Conservation (phyloP, 2,113 vertebrate species). For the Micromys minutus region DNA sequence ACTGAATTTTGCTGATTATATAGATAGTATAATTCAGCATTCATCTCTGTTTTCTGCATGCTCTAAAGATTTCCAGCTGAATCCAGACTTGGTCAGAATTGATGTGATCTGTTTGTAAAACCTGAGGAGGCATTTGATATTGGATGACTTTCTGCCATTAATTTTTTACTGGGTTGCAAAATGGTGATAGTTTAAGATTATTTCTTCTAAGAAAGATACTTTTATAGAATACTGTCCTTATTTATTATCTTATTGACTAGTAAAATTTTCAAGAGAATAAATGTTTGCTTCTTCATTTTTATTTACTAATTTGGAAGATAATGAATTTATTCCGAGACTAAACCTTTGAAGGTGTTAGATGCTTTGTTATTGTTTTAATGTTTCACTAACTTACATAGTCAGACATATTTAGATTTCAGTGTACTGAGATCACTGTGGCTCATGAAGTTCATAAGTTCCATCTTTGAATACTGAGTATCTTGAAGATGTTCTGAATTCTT, state of each 20-base stretch:
- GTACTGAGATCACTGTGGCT: not conserved
- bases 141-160: not conserved
- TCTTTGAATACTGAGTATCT: not conserved
- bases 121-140: not conserved
- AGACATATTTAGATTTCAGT: conserved; percentile 49
- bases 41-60: not conserved
- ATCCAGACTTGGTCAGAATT: conserved; percentile 19
- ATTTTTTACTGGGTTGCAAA: not conserved
- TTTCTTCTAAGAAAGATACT: not conserved
- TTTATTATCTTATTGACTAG: not conserved
- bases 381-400: not conserved
- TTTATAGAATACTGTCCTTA: not conserved
- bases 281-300: not conserved
- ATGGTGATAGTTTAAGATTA: conserved; percentile 6
- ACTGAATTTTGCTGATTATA: conserved; percentile 28
- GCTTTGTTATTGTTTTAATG: not conserved
- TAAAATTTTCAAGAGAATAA: conserved; percentile 10
- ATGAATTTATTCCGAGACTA: not conserved
- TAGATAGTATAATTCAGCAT: conserved; percentile 5
- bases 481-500: conserved; percentile 22
- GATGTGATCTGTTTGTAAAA: conserved; percentile 19
- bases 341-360: not conserved
- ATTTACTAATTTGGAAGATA: conserved; percentile 26
- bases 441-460: not conserved
- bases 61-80: not conserved